Evolutionary conservation across 2,113 vertebrate genomes (phyloP).

Genomic region (Seriola aureovittata): DNA sequence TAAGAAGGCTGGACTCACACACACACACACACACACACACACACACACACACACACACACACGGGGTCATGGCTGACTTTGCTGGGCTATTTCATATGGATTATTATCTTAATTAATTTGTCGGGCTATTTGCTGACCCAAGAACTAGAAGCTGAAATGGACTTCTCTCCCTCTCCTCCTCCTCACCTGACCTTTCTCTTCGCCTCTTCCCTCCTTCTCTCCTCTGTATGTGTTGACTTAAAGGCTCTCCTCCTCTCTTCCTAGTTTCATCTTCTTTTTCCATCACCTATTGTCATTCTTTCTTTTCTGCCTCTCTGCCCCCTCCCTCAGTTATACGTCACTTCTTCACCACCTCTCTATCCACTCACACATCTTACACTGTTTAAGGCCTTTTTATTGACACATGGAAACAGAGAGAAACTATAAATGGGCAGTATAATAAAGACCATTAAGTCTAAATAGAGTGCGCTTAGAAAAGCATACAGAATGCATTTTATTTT

Average conservation of each 20-base stretch:
- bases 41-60: slow-evolving; percentile 3
- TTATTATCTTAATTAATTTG: slow-evolving; percentile 81
- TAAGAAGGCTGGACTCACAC: slow-evolving; percentile 7
- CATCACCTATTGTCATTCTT: neutral
- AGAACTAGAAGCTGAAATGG: slow-evolving; percentile 44
- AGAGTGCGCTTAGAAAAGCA: slow-evolving; percentile 4
- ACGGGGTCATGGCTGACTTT: slow-evolving; percentile 32
- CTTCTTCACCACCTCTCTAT: neutral
- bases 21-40: neutral
- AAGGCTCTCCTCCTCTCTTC: neutral
- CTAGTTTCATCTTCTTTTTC: neutral
- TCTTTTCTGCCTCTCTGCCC: neutral
- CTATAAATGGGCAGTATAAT: slow-evolving; percentile 1
- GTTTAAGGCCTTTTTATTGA: slow-evolving; percentile 27
- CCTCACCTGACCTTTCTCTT: slow-evolving; percentile 27
- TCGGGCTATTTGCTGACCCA: slow-evolving; percentile 58
- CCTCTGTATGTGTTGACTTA: slow-evolving; percentile 1
- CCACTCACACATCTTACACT: neutral
- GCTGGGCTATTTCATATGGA: slow-evolving; percentile 49
- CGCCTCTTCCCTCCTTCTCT: neutral
- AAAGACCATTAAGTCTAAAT: slow-evolving; percentile 19
- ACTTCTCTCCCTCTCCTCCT: slow-evolving; percentile 21
- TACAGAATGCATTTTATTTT: neutral
- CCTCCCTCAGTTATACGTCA: neutral
- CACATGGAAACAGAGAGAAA: slow-evolving; percentile 19